Conservation (phyloP, 2,113 vertebrate genomes). For the Paratilapia polleni region DNA sequence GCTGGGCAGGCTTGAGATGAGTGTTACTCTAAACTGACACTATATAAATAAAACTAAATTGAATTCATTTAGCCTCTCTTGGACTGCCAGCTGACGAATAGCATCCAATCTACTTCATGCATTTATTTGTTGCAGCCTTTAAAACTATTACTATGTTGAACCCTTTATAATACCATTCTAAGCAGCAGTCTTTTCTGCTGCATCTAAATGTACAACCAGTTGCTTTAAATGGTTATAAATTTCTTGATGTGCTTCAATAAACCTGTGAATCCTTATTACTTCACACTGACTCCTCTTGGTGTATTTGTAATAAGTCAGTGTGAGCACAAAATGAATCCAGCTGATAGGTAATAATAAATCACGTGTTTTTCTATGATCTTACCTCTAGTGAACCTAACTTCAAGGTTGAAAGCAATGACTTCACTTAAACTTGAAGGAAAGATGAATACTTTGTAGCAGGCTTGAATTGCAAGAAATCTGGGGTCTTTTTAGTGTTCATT, state of each 20-base stretch:
- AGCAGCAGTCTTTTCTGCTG: not conserved
- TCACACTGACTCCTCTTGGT: not conserved
- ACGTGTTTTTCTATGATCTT: not conserved
- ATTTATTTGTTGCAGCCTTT: not conserved
- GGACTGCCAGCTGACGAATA: not conserved
- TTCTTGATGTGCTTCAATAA: not conserved
- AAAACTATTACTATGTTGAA: not conserved
- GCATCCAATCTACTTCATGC: not conserved
- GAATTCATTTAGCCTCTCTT: not conserved
- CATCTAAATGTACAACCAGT: not conserved
- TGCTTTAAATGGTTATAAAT: not conserved
- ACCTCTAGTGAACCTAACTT: not conserved
- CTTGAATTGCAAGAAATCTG: not conserved
- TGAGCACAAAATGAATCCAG: not conserved
- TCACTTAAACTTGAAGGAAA: not conserved
- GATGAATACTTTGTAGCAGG: not conserved
- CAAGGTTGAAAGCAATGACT: not conserved
- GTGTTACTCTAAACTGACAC: not conserved
- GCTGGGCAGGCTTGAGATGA: not conserved
- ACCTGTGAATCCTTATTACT: not conserved
- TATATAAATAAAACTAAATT: not conserved
- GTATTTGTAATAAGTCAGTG: not conserved
- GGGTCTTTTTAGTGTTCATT: not conserved
- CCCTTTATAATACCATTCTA: not conserved
- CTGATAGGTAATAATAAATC: not conserved